phyloP scores from a whole-genome alignment of 1,140 invertebrate genomes.

The Dendrolimus punctatus region DNA sequence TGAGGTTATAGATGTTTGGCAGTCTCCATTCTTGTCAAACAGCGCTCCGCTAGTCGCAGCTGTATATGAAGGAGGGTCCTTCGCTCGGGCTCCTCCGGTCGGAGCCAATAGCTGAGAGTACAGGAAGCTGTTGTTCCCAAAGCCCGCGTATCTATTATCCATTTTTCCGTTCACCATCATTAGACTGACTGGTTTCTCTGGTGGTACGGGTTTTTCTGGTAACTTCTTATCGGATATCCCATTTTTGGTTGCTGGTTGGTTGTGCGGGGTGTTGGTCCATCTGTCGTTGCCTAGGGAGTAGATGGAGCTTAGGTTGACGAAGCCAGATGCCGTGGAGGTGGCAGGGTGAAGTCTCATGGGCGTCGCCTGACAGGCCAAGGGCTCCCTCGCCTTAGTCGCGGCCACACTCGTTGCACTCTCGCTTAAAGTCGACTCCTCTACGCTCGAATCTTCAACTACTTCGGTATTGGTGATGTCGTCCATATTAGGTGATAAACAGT shows the following conservation, averaged over 20 bases:
- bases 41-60: conserved; percentile 43
- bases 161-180: conserved; percentile 65
- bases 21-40: conserved; percentile 29
- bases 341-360: conserved; percentile 1
- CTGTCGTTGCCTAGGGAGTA: conserved; percentile 54
- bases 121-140: conserved; percentile 64
- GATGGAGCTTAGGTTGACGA: conserved; percentile 65
- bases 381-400: conserved; percentile 16
- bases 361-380: conserved; percentile 9
- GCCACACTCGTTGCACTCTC: conserved; percentile 19
- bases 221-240: conserved; percentile 43
- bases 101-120: conserved; percentile 62
- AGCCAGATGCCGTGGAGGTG: conserved; percentile 25
- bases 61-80: conserved; percentile 56
- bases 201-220: conserved; percentile 52
- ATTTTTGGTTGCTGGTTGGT: conserved; percentile 29
- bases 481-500: conserved; percentile 75
- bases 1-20: conserved; percentile 31
- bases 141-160: conserved; percentile 47
- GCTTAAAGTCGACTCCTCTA: conserved; percentile 54
- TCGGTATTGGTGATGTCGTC: conserved; percentile 73
- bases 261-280: conserved; percentile 30
- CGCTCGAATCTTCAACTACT: conserved; percentile 63
- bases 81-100: conserved; percentile 34
- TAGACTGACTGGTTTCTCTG: conserved; percentile 59